Evolutionary conservation across 2,113 vertebrate genomes (phyloP).

Genomic region (Nycticorax nycticorax): DNA sequence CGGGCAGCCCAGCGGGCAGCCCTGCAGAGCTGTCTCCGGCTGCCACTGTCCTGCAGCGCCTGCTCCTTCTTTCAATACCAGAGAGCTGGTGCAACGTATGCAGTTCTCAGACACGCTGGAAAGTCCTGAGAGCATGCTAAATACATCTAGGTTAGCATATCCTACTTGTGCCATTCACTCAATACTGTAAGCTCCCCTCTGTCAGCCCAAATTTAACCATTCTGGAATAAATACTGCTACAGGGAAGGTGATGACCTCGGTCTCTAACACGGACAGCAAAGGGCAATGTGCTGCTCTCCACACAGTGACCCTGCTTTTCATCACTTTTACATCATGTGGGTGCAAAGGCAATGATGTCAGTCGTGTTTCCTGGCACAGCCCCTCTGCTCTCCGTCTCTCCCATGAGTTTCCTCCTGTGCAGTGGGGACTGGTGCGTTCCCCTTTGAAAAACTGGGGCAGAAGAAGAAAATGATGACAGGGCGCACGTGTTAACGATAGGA

Average conservation of each 20-base stretch:
- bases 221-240: neutral
- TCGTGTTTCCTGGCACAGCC: neutral
- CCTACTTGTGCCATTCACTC: neutral
- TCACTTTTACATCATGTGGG: neutral
- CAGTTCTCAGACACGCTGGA: neutral
- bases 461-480: neutral
- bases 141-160: neutral
- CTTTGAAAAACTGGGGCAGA: neutral
- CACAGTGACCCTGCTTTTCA: neutral
- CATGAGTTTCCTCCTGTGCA: neutral
- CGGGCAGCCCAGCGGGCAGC: fast-evolving
- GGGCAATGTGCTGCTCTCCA: neutral
- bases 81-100: neutral
- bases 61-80: neutral
- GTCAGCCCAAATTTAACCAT: neutral
- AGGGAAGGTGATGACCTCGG: neutral
- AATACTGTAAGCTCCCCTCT: neutral
- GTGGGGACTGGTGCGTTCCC: neutral
- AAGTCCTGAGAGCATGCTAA: neutral
- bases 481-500: fast-evolving
- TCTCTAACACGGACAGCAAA: neutral
- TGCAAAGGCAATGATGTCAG: neutral
- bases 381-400: neutral
- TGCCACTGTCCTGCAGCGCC: neutral
- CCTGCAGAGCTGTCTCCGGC: neutral